Percentiles rank a stretch among this genome's conserved stretches.
Conservation (phyloP, 2,797 vertebrate species). For the Echeneis naucrates region DNA sequence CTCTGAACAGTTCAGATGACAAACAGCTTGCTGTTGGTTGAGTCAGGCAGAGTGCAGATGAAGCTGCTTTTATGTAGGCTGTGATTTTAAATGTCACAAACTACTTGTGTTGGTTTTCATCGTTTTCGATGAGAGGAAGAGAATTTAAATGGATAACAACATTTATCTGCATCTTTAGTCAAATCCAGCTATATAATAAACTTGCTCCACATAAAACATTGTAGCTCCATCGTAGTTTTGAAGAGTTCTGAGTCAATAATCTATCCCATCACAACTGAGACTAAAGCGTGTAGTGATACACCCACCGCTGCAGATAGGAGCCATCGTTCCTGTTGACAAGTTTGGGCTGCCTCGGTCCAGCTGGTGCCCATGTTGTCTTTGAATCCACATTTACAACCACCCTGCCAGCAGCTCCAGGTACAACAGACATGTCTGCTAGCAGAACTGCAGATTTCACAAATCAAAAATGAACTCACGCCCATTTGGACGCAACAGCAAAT, state of each 20-base stretch:
- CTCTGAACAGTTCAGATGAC: constrained; percentile 38
- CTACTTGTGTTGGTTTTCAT: neutral
- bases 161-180: neutral
- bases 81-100: neutral
- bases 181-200: neutral
- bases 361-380: constrained; percentile 50
- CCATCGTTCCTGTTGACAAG: constrained; percentile 51
- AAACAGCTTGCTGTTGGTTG: constrained; percentile 42
- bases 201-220: neutral
- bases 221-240: neutral
- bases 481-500: constrained; percentile 27
- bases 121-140: too few species aligned
- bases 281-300: constrained; percentile 8
- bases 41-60: constrained; percentile 32
- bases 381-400: constrained; percentile 63
- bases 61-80: constrained; percentile 28
- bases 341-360: constrained; percentile 55
- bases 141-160: neutral
- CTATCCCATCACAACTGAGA: neutral
- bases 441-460: constrained; percentile 38
- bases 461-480: constrained; percentile 15
- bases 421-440: constrained; percentile 77
- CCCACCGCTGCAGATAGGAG: constrained; percentile 84
- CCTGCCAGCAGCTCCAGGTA: constrained; percentile 78
- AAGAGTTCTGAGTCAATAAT: neutral